These are phyloP conservation scores for Carettochelys insculpta DNA, from an alignment of 2,113 vertebrate genomes.

Conservation along the genomic window DNA sequence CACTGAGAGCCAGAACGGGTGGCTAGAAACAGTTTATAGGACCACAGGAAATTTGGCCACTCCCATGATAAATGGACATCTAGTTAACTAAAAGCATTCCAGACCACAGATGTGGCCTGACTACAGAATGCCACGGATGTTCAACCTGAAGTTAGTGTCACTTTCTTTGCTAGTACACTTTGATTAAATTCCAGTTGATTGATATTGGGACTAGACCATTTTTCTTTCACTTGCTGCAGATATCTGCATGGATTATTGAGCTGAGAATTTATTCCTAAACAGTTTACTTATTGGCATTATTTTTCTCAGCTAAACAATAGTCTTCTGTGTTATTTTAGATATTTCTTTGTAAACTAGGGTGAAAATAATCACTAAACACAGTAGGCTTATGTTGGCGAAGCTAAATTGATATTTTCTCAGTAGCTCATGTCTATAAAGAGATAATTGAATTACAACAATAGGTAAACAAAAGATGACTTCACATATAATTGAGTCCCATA, in stretches of 20 bases:
- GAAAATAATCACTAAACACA: neutral
- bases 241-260: neutral
- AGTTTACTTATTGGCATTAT: neutral
- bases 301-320: neutral
- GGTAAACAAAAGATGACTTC: neutral
- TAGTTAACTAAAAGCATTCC: too few species aligned
- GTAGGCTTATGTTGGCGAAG: neutral
- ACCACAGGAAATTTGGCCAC: too few species aligned
- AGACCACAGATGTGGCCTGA: too few species aligned
- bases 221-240: neutral
- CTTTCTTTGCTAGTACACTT: neutral
- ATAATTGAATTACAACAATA: neutral
- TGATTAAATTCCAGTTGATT: neutral
- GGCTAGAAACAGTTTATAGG: too few species aligned
- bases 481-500: neutral
- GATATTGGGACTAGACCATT: neutral
- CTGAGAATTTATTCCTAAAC: neutral
- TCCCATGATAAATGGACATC: too few species aligned
- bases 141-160: rapidly evolving
- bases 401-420: neutral
- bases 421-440: neutral
- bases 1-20: too few species aligned
- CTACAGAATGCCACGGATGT: too few species aligned
- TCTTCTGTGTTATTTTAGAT: neutral
- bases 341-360: neutral